Evolutionary conservation across 1,140 invertebrate species (phyloP), one percentile per base, ranked within the genome.

Genomic region (Drosophila prosaltans): DNA sequence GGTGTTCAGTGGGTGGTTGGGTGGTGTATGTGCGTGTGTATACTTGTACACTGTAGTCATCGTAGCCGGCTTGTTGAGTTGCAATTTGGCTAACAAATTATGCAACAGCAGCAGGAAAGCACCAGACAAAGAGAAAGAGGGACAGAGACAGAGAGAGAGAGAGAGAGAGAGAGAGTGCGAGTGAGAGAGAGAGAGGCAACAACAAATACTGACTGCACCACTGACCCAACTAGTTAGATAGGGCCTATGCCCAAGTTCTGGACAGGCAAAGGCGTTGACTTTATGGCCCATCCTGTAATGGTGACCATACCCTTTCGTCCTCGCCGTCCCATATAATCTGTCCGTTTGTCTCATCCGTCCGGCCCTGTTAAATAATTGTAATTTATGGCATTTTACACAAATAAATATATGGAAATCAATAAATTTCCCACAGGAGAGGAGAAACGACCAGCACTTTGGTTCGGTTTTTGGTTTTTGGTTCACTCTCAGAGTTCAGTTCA

Each of bases 341-440:
- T 48, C 28, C 41, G 39, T 57, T 48, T 54, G 24, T 61, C 48
- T 40, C 54, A 54, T 62, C 40, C 74, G 77, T 74, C 70, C 74
- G 69, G 66, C 61, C 68, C 72, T 83, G 83, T 80, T 83, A 88
- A 88, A 88, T 88, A 88, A 88, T 88, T 89, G 84, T 89, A 88
- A 88, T 88, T 88, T 89, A 88, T 88, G 83, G 84, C 80, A 84
- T 89, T 88, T 88, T 88, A 80, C 80, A 88, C 77, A 89, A 83
- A 88, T 89, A 88, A 89, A 89, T 89, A 78, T 89, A 88, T 89
- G 83, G 71, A 88, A 88, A 88, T 88, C 83, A 88, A 88, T 88
- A 88, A 89, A 89, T 89, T 88, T 83, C 58, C 64, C 71, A 71
- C 71, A 59, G 16, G 55, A 51, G 45, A 58, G 55, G 16, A 16